Conservation (phyloP, 2,888 invertebrate species). For the Drosophila longiperda region DNA sequence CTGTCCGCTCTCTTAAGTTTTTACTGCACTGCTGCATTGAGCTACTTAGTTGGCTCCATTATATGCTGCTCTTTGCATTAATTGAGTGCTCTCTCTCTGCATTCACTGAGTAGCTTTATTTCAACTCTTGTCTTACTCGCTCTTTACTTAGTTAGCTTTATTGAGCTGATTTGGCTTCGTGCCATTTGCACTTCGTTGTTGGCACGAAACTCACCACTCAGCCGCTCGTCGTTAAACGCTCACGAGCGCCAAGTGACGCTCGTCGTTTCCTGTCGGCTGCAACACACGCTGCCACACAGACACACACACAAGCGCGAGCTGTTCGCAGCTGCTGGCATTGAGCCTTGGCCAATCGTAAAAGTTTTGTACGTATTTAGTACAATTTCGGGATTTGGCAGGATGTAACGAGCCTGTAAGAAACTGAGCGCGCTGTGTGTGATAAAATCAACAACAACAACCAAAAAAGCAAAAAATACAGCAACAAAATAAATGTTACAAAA, state of each 20-base stretch:
- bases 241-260: constrained; percentile 28
- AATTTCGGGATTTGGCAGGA: constrained; percentile 85
- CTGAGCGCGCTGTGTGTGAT: constrained; percentile 66
- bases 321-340: constrained; percentile 58
- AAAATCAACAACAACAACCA: constrained; percentile 27
- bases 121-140: constrained; percentile 1
- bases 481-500: constrained; percentile 10
- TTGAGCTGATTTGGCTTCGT: constrained; percentile 5
- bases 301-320: constrained; percentile 53
- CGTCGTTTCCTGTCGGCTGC: constrained; percentile 27
- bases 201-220: constrained; percentile 46
- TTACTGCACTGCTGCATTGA: constrained; percentile 9
- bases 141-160: constrained; percentile 17
- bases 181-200: constrained; percentile 15
- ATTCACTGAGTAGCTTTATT: constrained; percentile 12
- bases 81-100: not conserved
- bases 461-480: constrained; percentile 18
- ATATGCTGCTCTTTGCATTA: constrained; percentile 6
- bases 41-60: constrained; percentile 6
- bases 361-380: constrained; percentile 85
- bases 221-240: constrained; percentile 23
- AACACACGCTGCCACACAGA: constrained; percentile 37
- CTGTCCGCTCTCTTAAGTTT: constrained; percentile 3
- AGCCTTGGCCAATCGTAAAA: constrained; percentile 81
- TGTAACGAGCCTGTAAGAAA: constrained; percentile 83